These are phyloP conservation scores for Hirudinaria manillensis DNA, from an alignment of 2,888 invertebrate species.

Conservation along the genomic window DNA sequence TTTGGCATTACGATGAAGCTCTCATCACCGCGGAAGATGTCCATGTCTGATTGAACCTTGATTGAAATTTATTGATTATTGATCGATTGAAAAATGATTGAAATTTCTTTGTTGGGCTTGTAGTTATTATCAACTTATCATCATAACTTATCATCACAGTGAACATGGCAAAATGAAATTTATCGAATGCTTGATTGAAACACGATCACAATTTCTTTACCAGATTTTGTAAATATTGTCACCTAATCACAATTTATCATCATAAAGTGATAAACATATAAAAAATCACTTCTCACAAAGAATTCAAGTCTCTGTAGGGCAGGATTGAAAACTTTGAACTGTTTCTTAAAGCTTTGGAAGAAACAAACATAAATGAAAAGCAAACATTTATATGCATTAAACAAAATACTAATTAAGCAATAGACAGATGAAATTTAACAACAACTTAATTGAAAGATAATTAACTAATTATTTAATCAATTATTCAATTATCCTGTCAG, in stretches of 20 bases:
- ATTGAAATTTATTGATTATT: conserved; percentile 5
- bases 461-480: background rate
- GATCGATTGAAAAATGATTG: background rate
- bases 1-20: conserved; percentile 48
- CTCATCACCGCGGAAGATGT: conserved; percentile 48
- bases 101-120: background rate
- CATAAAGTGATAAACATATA: too few species aligned
- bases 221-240: background rate
- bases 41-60: conserved; percentile 51
- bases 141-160: background rate
- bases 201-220: background rate
- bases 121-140: background rate
- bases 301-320: conserved; percentile 8
- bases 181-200: background rate
- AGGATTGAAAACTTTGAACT: conserved; percentile 11
- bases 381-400: background rate
- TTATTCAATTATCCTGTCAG: too few species aligned
- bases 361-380: too few species aligned
- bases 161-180: background rate
- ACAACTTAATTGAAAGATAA: too few species aligned
- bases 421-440: too few species aligned
- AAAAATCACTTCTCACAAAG: background rate
- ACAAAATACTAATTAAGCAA: too few species aligned
- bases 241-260: too few species aligned
- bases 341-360: background rate